These are phyloP conservation scores for Mayetiola destructor DNA, from an alignment of 2,888 invertebrate genomes.

Conservation along the genomic window DNA sequence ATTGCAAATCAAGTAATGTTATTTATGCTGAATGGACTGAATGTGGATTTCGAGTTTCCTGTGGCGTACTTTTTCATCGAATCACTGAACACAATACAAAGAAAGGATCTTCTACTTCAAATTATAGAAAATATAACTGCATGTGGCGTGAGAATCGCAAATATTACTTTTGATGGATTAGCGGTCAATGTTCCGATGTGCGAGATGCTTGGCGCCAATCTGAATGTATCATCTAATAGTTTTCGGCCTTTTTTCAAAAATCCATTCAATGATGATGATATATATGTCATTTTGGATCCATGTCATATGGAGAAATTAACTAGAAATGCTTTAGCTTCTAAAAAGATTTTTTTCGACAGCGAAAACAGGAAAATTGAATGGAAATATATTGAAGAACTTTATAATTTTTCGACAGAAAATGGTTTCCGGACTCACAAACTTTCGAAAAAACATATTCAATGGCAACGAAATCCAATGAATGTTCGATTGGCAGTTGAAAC, in stretches of 20 bases:
- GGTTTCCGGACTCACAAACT: neutral
- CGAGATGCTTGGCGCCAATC: neutral
- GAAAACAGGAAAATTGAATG: neutral
- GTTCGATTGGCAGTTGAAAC: neutral
- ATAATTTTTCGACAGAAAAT: neutral
- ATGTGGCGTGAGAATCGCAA: neutral
- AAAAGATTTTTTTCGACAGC: neutral
- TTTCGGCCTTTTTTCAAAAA: neutral
- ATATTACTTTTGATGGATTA: neutral
- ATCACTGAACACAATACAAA: neutral
- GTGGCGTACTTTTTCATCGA: neutral
- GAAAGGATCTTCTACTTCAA: neutral
- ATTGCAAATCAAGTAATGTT: neutral
- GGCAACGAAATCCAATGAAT: neutral
- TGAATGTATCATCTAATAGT: neutral
- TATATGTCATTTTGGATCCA: neutral
- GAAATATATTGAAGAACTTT: neutral
- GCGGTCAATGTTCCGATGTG: neutral
- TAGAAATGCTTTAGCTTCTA: neutral
- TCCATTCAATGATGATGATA: neutral
- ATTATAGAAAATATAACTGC: neutral
- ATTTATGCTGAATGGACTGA: neutral
- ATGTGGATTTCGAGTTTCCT: neutral
- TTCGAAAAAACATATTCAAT: neutral
- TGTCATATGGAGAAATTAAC: neutral